Evolutionary conservation across 2,113 vertebrate genomes (phyloP).

Genomic region (Mellivora capensis): DNA sequence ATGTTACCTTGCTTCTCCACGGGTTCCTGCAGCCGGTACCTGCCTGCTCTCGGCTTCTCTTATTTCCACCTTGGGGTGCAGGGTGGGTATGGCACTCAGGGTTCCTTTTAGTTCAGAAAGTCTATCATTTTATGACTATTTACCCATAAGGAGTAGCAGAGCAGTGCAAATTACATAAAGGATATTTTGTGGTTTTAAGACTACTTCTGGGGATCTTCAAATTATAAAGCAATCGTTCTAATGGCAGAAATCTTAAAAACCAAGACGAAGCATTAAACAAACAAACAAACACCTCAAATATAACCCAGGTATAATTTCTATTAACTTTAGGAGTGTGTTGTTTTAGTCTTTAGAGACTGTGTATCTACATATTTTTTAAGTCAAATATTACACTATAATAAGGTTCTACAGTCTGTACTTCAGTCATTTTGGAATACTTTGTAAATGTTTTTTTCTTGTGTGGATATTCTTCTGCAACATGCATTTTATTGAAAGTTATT

Average conservation of each 20-base stretch:
- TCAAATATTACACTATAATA: neutral
- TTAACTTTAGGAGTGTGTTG: neutral
- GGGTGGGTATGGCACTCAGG: neutral
- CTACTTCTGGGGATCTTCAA: neutral
- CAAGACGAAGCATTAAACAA: neutral
- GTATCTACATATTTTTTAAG: neutral
- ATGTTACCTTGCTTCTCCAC: neutral
- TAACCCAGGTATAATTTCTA: neutral
- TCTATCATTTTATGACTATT: neutral
- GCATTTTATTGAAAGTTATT: neutral
- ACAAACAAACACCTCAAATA: neutral
- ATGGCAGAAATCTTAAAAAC: constrained; percentile 25
- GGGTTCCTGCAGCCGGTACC: neutral
- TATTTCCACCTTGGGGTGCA: neutral
- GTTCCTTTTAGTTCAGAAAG: neutral
- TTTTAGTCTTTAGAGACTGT: neutral
- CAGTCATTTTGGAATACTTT: neutral
- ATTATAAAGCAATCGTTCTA: neutral
- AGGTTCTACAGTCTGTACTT: neutral
- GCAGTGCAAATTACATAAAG: neutral
- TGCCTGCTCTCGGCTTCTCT: neutral
- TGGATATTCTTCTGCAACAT: neutral
- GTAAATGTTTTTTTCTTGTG: neutral
- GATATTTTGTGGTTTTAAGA: neutral
- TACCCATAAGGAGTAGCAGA: neutral